Conservation (phyloP, 2,888 invertebrate species). For the Amphipyra tragopoginis region DNA sequence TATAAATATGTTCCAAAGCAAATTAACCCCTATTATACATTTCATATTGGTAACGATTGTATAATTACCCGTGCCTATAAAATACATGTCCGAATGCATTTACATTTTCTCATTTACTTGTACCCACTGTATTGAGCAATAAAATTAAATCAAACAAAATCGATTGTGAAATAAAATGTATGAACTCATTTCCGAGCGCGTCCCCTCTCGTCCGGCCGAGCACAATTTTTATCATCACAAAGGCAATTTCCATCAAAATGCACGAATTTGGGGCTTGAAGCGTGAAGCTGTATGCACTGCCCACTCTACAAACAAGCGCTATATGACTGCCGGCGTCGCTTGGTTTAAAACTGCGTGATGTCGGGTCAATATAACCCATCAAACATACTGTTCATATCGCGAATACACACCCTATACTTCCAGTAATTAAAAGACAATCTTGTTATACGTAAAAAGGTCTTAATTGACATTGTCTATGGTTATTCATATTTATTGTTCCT, state of each 20-base stretch:
- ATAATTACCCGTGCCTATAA: constrained; percentile 44
- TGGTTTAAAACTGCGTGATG: constrained; percentile 41
- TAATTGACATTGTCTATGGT: too few species aligned
- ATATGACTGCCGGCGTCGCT: constrained; percentile 25
- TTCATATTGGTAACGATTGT: constrained; percentile 30
- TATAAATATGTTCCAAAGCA: constrained; percentile 3
- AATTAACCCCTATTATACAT: constrained; percentile 28
- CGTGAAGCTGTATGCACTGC: constrained; percentile 65
- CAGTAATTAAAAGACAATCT: constrained; percentile 15
- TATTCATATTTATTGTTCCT: not conserved
- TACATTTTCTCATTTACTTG: constrained; percentile 63
- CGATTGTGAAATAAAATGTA: constrained; percentile 81
- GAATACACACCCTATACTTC: constrained; percentile 3
- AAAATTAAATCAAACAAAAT: constrained; percentile 82
- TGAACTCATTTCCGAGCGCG: constrained; percentile 80
- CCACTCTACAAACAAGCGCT: constrained; percentile 53
- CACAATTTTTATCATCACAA: constrained; percentile 82
- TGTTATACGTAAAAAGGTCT: not conserved
- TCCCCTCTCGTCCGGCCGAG: constrained; percentile 71
- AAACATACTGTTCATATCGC: not conserved
- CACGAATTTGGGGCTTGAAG: constrained; percentile 75
- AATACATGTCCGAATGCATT: constrained; percentile 47
- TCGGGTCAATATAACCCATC: constrained; percentile 14
- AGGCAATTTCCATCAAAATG: constrained; percentile 83
- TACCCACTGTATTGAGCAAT: constrained; percentile 67